Evolutionary conservation across 1,140 invertebrate genomes (phyloP).

Genomic region (Lordiphosa stackelbergi): DNA sequence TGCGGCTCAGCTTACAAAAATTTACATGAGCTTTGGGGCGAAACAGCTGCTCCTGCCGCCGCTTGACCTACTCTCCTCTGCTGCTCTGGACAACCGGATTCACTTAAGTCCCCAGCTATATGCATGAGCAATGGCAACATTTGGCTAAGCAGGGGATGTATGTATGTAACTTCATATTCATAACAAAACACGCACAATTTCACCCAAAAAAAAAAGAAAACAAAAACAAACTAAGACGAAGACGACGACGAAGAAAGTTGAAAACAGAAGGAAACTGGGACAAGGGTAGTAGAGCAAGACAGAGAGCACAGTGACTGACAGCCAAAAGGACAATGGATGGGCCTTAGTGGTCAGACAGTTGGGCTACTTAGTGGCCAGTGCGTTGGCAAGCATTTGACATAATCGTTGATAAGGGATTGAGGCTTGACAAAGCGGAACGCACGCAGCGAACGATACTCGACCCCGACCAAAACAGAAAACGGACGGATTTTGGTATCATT

Average conservation of each 20-base stretch:
- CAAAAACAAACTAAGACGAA: constrained; percentile 1
- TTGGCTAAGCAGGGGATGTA: constrained; percentile 32
- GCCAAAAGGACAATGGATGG: constrained; percentile 23
- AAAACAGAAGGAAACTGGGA: background rate
- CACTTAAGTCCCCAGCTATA: constrained; percentile 62
- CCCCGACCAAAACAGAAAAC: background rate
- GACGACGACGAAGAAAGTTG: background rate
- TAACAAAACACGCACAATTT: constrained; percentile 25
- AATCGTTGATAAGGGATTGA: constrained; percentile 68
- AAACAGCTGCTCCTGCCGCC: constrained; percentile 25
- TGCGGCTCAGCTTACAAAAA: constrained; percentile 64
- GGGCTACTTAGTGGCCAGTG: constrained; percentile 54
- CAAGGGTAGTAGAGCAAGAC: background rate
- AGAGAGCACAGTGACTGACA: constrained; percentile 1
- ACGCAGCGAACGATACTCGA: background rate
- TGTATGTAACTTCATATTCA: constrained; percentile 55
- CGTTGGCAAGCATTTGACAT: constrained; percentile 52
- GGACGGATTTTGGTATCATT: no score
- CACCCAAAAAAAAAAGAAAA: constrained; percentile 7
- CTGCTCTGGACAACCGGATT: constrained; percentile 29
- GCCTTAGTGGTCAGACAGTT: constrained; percentile 29
- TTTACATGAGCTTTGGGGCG: constrained; percentile 40
- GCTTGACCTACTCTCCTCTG: constrained; percentile 53
- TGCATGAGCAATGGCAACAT: constrained; percentile 61
- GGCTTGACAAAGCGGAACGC: constrained; percentile 22